These are phyloP conservation scores for Patella pellucida DNA, from an alignment of 2,888 invertebrate genomes.

Conservation along the genomic window DNA sequence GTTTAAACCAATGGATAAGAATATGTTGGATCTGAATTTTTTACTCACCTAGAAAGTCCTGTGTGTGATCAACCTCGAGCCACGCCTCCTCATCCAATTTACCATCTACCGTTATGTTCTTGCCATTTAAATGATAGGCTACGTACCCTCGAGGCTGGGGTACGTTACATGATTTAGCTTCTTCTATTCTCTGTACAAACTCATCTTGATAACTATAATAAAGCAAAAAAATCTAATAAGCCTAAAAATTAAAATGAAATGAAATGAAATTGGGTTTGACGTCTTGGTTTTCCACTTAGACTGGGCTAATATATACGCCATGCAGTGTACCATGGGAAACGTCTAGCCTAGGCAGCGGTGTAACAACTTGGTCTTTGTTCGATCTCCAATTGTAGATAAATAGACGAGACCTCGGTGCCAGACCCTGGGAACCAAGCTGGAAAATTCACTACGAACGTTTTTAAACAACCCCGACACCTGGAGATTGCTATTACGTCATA, in stretches of 20 bases:
- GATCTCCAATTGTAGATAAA: no score
- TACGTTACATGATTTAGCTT: constrained; percentile 23
- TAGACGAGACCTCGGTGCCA: no score
- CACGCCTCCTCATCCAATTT: constrained; percentile 33
- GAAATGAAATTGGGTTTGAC: background rate
- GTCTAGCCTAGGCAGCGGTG: no score
- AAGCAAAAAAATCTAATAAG: background rate
- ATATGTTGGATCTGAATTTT: no score
- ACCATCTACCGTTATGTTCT: constrained; percentile 31
- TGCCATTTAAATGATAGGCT: constrained; percentile 25
- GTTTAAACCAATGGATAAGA: no score
- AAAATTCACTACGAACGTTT: no score
- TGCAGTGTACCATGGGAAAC: no score
- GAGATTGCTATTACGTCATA: no score
- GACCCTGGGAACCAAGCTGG: no score
- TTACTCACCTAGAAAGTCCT: constrained; percentile 35
- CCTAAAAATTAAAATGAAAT: background rate
- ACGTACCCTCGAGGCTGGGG: constrained; percentile 32
- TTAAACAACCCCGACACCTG: no score
- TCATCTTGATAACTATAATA: constrained; percentile 17
- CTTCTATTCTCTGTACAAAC: constrained; percentile 1
- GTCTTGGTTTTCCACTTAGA: background rate
- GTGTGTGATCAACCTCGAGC: constrained; percentile 32
- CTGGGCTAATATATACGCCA: no score
- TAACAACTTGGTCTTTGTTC: no score